Evolutionary conservation across 2,888 invertebrate genomes (phyloP), one percentile per base, ranked within the genome.

Genomic region (Ochropleura plecta): DNA sequence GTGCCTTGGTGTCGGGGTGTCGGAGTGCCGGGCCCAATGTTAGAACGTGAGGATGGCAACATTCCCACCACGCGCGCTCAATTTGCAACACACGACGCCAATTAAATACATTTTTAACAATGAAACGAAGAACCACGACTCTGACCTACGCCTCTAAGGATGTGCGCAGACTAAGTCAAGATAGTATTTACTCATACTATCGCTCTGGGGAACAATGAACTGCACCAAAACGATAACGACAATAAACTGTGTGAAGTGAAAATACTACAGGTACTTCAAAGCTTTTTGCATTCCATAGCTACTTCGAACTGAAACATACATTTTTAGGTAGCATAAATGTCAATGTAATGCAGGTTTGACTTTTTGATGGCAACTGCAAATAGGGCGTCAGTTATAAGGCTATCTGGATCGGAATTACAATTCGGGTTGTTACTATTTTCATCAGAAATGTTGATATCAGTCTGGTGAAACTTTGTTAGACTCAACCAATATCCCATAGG

Each of bases 61-160:
- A 82, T 84, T 86, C 84, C 65, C 73, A 76, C 87, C 89, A 88
- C 88, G 86, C 84, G 86, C 86, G 53, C 84, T 86, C 88, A 88
- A 91, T 90, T 91, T 89, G 89, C 91, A 85, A 85, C 88, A 89
- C 91, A 91, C 91, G 91, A 91, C 76, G 83, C 90, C 91, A 93
- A 92, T 93, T 93, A 93, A 91, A 91, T 86, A 82, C 80, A 88
- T 90, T 88, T 89, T 88, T 85, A 87, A 88, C 90, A 88, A 88
- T 86, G 85, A 79, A 83, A 82, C 73, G 70, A 72, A 76, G 68
- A 79, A 72, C 84, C 86, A 90, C 89, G 86, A 87, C 73, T 84
- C 75, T 77, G 79, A 83, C 83, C 83, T 71, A 30, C 64, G 60
- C 72, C 71, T 73, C 70, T 78, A 76, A 51, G 20, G 71, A 51